These are phyloP conservation scores for Habroteleia sp. DNA, from an alignment of 2,888 invertebrate genomes.

Conservation along the genomic window DNA sequence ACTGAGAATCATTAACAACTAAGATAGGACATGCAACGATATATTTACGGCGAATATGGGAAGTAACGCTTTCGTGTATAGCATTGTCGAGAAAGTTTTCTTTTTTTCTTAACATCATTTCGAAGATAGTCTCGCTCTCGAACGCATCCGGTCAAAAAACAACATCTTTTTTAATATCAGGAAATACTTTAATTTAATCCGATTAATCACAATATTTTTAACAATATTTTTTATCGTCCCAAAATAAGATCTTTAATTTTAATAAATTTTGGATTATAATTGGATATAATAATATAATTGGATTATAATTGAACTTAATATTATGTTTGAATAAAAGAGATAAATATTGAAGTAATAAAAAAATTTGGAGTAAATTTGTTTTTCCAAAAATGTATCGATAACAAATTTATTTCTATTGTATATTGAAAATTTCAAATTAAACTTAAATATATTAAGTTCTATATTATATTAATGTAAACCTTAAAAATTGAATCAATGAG, in stretches of 20 bases:
- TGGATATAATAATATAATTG: no score
- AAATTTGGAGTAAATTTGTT: no score
- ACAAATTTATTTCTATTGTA: no score
- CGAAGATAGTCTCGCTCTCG: conserved; percentile 54
- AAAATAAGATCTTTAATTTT: no score
- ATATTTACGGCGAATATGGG: conserved; percentile 47
- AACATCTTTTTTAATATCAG: conserved; percentile 14
- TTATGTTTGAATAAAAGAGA: no score
- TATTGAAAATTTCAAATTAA: no score
- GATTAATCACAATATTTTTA: conserved; percentile 7
- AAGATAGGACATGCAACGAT: conserved; percentile 19
- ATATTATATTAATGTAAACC: conserved; percentile 10
- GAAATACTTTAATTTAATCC: conserved; percentile 11
- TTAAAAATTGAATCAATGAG: conserved; percentile 18
- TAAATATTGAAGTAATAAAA: no score
- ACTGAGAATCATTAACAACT: conserved; percentile 24
- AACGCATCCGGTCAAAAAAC: conserved; percentile 62
- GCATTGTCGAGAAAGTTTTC: conserved; percentile 54
- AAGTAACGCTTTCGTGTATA: conserved; percentile 50
- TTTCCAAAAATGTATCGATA: no score
- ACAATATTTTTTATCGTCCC: no score
- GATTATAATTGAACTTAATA: no score
- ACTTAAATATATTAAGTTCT: not conserved
- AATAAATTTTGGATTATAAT: no score
- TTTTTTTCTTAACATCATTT: conserved; percentile 36